Conservation (phyloP, 2,113 vertebrate species). For the Gopherus flavomarginatus region DNA sequence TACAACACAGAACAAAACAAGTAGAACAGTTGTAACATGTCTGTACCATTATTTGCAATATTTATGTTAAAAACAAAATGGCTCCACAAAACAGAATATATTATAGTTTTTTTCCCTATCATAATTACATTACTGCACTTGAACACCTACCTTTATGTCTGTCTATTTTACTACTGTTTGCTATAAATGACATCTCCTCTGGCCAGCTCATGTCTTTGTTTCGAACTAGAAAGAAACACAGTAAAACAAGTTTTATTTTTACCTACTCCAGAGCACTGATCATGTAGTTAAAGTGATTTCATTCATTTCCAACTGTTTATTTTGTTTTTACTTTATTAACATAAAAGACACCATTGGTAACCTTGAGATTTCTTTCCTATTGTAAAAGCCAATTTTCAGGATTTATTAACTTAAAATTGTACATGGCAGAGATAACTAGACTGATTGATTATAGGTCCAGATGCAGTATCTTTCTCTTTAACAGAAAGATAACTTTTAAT, state of each 20-base stretch:
- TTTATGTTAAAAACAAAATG: background rate
- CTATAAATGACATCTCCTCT: conserved; percentile 99
- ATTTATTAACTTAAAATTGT: background rate
- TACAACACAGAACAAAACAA: background rate
- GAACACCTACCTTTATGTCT: conserved; percentile 92
- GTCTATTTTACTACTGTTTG: conserved; percentile 99
- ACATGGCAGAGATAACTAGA: background rate
- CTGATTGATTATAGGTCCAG: background rate
- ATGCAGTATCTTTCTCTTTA: background rate
- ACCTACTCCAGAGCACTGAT: background rate
- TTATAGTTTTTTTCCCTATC: background rate
- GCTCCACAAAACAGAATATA: background rate
- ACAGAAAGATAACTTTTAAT: background rate
- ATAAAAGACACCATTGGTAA: background rate
- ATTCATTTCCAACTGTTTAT: background rate
- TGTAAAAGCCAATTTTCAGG: background rate
- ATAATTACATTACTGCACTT: background rate
- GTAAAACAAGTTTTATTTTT: conserved; percentile 18
- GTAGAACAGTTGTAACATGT: background rate
- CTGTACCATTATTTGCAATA: background rate
- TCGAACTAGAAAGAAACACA: conserved; percentile 85
- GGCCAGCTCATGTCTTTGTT: conserved; percentile 99
- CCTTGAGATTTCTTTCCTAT: background rate
- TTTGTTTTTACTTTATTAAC: background rate
- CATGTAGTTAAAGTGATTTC: conserved; percentile 3